phyloP scores from a whole-genome alignment of 2,888 invertebrate genomes.

The Gasteruption jaculator region DNA sequence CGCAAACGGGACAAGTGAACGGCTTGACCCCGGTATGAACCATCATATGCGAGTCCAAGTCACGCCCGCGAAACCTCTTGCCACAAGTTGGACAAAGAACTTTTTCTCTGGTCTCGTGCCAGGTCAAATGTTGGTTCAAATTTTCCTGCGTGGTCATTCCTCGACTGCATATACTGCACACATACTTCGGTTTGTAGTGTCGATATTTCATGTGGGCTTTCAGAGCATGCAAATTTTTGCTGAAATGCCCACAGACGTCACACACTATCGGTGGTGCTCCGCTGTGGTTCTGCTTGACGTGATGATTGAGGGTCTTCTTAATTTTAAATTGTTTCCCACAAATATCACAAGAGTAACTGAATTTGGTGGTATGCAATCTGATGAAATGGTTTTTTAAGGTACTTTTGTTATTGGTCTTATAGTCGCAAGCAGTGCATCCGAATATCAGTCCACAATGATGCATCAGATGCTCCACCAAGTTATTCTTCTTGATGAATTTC shows the following conservation, averaged over 20 bases:
- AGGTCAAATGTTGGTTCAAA: constrained; percentile 31
- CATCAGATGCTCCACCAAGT: constrained; percentile 28
- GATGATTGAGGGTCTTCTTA: constrained; percentile 33
- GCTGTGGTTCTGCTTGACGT: constrained; percentile 33
- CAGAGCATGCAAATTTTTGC: constrained; percentile 33
- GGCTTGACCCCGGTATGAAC: constrained; percentile 40
- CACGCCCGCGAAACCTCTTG: constrained; percentile 32
- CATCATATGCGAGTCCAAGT: constrained; percentile 37
- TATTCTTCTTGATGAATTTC: constrained; percentile 29
- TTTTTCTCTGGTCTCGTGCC: constrained; percentile 37
- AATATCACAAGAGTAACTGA: constrained; percentile 30
- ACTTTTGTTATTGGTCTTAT: constrained; percentile 33
- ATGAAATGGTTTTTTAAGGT: constrained; percentile 34
- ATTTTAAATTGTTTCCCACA: constrained; percentile 36
- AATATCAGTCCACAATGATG: constrained; percentile 28
- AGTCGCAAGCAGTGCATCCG: constrained; percentile 32
- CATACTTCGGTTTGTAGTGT: constrained; percentile 33
- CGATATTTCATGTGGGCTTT: constrained; percentile 37
- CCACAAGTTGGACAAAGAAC: constrained; percentile 36
- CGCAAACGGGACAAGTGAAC: constrained; percentile 37
- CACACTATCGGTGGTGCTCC: constrained; percentile 34
- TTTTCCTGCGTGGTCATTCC: constrained; percentile 36
- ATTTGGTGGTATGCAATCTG: constrained; percentile 31
- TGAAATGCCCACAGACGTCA: constrained; percentile 36
- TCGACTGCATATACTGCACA: constrained; percentile 33